Percentiles rank a stretch among this genome's conserved stretches.
These are phyloP conservation scores for Acholoe squamosa DNA, from an alignment of 2,888 invertebrate genomes.

Conservation along the genomic window DNA sequence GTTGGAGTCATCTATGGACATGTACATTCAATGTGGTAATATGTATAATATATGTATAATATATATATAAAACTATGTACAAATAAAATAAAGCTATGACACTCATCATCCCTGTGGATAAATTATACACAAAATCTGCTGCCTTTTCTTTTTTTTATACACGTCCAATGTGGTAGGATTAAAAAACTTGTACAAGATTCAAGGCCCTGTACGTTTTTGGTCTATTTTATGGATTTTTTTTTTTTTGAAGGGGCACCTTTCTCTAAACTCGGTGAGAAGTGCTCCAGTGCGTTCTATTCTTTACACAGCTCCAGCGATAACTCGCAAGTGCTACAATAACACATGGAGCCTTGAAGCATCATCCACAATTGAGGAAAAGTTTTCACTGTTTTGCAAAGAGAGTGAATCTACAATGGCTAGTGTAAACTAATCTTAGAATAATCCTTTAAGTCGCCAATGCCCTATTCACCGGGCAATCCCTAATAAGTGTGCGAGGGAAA, in stretches of 20 bases:
- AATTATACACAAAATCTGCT: conserved; percentile 36
- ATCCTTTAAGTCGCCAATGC: too few relatives aligned
- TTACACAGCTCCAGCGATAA: not conserved
- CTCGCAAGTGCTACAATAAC: too few relatives aligned
- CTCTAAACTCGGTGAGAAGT: not conserved
- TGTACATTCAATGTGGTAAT: conserved; percentile 2
- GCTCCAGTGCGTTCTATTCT: not conserved
- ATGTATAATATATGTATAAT: not conserved
- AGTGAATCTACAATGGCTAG: too few relatives aligned
- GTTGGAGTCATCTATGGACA: not conserved
- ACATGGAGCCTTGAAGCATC: too few relatives aligned
- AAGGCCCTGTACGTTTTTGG: not conserved
- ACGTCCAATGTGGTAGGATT: not conserved
- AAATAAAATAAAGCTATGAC: conserved; percentile 50
- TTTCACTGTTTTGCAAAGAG: too few relatives aligned
- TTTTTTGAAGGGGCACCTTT: not conserved
- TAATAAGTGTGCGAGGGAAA: too few relatives aligned
- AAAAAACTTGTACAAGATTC: not conserved
- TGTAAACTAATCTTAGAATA: too few relatives aligned
- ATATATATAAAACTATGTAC: conserved; percentile 53
- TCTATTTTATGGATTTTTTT: not conserved
- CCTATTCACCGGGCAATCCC: too few relatives aligned
- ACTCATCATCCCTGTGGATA: conserved; percentile 26
- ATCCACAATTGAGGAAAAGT: too few relatives aligned
- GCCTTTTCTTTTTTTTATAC: conserved; percentile 46